Evolutionary conservation across 2,888 invertebrate genomes (phyloP), one percentile per base, ranked within the genome.

Genomic region (Chrysolina haemoptera): DNA sequence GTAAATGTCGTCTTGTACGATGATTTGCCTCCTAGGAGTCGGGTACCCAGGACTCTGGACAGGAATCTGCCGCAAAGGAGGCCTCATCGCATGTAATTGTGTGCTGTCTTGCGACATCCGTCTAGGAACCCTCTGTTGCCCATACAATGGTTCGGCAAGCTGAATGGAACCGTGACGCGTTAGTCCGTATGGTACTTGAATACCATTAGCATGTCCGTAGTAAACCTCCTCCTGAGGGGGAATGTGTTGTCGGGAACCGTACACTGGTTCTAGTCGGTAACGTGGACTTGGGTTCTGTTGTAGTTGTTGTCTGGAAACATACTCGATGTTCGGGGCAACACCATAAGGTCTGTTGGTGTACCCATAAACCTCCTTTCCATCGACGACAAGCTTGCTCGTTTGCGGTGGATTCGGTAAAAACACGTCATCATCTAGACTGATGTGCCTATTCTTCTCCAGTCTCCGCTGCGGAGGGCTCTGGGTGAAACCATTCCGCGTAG

Each of bases 401-500:
- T 72, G 75, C 22, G 73, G 70, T 11, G 75, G 70, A 22, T 78
- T 78, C 6, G 85, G 84, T 22, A 86, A 69, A 76, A 87, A 88
- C 2, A 87, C 87, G 10, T 87, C 87, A 75, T 88, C 87, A 9
- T 85, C 86, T 1, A 83, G 59, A 22, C 71, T 76, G 35, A 76
- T 80, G n/a, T 78, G 78, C 41, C 76, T 59, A 50, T 71, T 74
- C 66, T 85, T 85, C 0, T 86, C 70, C 0, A 79, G 43, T 70
- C 87, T 79, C 77, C 88, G 81, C 70, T 87, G 86, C 4, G 88
- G 86, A 9, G 88, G 88, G 77, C 85, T 87, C 81, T 86, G 84
- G 0, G 85, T 86, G 71, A 81, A 88, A 11, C 90, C 90, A 74
- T 88, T 89, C 74, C 87, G 89, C 0, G 89, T 89, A 1, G 90